Evolutionary conservation across 2,113 vertebrate genomes (phyloP).

Genomic region (Mobula hypostoma): DNA sequence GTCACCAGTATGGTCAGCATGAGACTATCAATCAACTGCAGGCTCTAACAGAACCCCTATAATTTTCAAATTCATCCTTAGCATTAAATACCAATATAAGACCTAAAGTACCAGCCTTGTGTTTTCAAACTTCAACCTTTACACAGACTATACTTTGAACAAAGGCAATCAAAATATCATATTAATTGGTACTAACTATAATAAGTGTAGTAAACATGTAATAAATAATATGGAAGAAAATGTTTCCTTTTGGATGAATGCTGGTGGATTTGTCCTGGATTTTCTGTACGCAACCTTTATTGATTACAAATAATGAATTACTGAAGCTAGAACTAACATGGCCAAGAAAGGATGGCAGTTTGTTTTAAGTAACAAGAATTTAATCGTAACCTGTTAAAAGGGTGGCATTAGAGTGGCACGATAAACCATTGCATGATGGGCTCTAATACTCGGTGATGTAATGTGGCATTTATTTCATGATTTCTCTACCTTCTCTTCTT

Average conservation of each 20-base stretch:
- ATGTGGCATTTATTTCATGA: neutral
- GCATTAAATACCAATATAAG: neutral
- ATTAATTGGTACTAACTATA: neutral
- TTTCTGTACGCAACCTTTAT: neutral
- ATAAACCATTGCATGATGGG: neutral
- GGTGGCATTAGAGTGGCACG: neutral
- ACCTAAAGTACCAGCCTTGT: neutral
- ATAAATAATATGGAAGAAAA: neutral
- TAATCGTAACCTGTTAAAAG: neutral
- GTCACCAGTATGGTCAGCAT: neutral
- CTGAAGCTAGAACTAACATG: neutral
- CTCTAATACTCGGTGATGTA: neutral
- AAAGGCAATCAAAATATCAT: neutral
- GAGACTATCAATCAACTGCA: neutral
- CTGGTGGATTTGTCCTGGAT: neutral
- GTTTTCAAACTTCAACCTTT: neutral
- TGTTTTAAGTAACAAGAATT: neutral
- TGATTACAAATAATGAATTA: neutral
- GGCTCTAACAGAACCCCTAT: neutral
- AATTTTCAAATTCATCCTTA: neutral
- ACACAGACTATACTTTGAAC: neutral
- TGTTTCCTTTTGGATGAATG: neutral
- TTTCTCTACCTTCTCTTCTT: neutral
- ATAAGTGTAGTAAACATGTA: slow-evolving; percentile 6
- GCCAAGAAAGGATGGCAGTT: neutral